A percentile compares a stretch with the other conserved stretches of the same genome.
Conservation (phyloP, 2,797 vertebrate genomes). For the Neomorphus geoffroyi region DNA sequence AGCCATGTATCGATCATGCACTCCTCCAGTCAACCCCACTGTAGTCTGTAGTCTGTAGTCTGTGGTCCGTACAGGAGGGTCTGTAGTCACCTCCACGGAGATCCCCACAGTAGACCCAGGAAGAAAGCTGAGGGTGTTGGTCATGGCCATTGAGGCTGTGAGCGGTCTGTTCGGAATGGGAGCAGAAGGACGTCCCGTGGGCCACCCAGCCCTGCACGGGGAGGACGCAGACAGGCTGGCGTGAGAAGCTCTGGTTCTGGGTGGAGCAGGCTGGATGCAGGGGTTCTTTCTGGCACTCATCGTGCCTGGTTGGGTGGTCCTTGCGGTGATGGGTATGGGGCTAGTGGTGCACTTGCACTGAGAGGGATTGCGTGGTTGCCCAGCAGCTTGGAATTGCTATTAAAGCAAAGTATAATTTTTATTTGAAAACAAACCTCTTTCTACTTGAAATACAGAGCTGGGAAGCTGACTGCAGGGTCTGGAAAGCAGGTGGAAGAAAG, state of each 20-base stretch:
- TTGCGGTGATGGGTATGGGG: accelerated
- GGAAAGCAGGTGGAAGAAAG: neutral
- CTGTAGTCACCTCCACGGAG: too few species aligned
- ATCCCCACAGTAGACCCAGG: neutral
- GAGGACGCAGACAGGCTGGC: accelerated
- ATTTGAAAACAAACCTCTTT: neutral
- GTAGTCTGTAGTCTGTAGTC: too few species aligned
- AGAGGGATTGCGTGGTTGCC: neutral
- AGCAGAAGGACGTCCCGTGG: neutral
- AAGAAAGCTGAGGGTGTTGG: neutral
- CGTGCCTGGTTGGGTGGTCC: neutral
- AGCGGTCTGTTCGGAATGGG: neutral
- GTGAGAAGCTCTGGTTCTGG: neutral
- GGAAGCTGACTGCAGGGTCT: neutral
- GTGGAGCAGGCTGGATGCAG: neutral
- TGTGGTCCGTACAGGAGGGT: too few species aligned
- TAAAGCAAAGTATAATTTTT: neutral
- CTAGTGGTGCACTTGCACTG: accelerated
- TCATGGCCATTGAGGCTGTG: neutral
- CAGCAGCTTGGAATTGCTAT: neutral
- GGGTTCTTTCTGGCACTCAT: too few species aligned
- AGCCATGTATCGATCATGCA: neutral
- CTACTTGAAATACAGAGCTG: neutral
- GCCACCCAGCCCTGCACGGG: accelerated
- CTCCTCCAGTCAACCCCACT: neutral